These are phyloP conservation scores for Elanus axillaris DNA, from an alignment of 2,113 vertebrate genomes.

Conservation along the genomic window DNA sequence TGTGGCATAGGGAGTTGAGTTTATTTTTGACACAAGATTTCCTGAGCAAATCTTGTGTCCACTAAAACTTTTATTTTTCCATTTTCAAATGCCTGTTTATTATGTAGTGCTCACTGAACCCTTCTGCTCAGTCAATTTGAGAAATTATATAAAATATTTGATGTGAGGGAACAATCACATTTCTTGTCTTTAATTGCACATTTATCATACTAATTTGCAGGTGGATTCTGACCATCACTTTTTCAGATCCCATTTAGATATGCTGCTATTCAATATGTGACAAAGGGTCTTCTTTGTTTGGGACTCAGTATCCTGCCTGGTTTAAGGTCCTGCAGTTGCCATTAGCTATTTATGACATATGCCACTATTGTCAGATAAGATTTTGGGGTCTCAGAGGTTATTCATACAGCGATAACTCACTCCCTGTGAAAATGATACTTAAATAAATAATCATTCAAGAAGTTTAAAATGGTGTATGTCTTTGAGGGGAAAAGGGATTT, in stretches of 20 bases:
- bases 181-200: not conserved
- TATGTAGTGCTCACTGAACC: not conserved
- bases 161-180: not conserved
- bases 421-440: not conserved
- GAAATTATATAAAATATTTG: not conserved
- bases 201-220: not conserved
- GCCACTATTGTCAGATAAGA: not conserved
- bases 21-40: not conserved
- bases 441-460: not conserved
- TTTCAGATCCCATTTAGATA: not conserved
- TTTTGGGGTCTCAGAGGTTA: not conserved
- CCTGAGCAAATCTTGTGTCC: not conserved
- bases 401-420: not conserved
- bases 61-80: not conserved
- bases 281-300: not conserved
- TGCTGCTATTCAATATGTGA: not conserved
- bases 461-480: not conserved
- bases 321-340: accelerated
- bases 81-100: not conserved
- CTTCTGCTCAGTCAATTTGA: not conserved
- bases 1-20: not conserved
- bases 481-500: not conserved
- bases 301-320: not conserved
- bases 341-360: not conserved
- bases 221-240: not conserved